Conservation (phyloP, 2,113 vertebrate species). For the Corythaeola cristata region DNA sequence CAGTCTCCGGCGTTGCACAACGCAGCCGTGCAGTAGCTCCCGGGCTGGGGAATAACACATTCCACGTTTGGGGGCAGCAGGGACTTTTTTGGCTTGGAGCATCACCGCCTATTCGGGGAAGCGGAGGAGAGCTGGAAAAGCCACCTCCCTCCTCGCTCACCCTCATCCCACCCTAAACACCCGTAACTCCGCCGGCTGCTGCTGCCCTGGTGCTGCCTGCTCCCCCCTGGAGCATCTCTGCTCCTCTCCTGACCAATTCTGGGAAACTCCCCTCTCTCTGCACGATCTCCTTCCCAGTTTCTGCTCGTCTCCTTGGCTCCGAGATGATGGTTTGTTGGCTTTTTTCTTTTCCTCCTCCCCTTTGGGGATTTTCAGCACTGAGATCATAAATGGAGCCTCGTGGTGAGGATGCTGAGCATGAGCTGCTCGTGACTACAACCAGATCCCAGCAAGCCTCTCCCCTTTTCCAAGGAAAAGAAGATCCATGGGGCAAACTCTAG, state of each 20-base stretch:
- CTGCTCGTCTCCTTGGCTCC: neutral
- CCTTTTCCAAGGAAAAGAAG: neutral
- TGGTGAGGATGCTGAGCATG: neutral
- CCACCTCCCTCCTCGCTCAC: neutral
- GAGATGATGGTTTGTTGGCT: neutral
- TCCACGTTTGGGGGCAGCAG: neutral
- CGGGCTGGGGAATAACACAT: neutral
- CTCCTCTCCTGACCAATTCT: fast-evolving
- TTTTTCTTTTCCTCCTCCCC: neutral
- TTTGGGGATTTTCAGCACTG: neutral
- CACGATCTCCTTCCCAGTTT: neutral
- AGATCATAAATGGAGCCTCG: neutral
- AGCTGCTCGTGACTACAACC: neutral
- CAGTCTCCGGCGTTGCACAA: neutral
- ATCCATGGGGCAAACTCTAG: neutral
- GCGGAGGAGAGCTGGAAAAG: neutral
- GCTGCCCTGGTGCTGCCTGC: neutral
- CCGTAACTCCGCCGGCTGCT: neutral
- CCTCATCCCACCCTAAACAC: neutral
- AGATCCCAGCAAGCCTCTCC: neutral
- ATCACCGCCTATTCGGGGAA: neutral
- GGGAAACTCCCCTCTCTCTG: neutral
- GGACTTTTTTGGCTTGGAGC: neutral
- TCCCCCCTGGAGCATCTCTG: neutral
- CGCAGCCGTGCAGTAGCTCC: neutral